Conservation (phyloP, 2,888 invertebrate genomes). For the Xylocampa areola region DNA sequence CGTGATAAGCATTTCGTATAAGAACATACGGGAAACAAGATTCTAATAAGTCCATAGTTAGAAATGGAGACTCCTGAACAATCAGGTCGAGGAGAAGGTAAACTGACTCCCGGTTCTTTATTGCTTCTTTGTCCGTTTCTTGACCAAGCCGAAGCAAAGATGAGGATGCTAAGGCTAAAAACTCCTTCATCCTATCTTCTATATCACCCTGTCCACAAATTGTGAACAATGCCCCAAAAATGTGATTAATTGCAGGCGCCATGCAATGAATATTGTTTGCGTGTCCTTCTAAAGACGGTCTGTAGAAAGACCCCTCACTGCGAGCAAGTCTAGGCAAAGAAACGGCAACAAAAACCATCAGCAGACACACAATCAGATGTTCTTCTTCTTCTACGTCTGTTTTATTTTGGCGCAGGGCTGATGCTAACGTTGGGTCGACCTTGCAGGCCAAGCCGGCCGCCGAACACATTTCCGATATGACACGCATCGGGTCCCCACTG, state of each 20-base stretch:
- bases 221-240: conserved; percentile 98
- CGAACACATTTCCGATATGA: conserved; percentile 99
- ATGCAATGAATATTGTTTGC: conserved; percentile 99
- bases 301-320: conserved; percentile 96
- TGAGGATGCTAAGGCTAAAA: conserved; percentile 97
- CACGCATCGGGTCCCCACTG: conserved; percentile 96
- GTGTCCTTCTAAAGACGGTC: conserved; percentile 97
- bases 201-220: conserved; percentile 99
- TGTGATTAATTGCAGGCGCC: conserved; percentile 98
- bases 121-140: conserved; percentile 98
- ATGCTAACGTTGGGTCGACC: conserved; percentile 98
- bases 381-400: conserved; percentile 97
- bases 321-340: conserved; percentile 98
- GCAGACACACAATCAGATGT: conserved; percentile 96
- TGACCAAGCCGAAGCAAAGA: conserved; percentile 98
- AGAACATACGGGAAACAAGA: conserved; percentile 99
- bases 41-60: conserved; percentile 99
- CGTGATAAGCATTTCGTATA: conserved; percentile 99
- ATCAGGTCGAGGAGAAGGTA: conserved; percentile 99
- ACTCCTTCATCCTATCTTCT: conserved; percentile 99
- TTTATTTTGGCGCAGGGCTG: conserved; percentile 97
- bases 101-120: conserved; percentile 98
- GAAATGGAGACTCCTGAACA: conserved; percentile 99
- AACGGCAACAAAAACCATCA: conserved; percentile 99
- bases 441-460: conserved; percentile 98